Base-by-base conservation (phyloP, 1,140 invertebrate genomes). In the Vanessa atalanta region DNA sequence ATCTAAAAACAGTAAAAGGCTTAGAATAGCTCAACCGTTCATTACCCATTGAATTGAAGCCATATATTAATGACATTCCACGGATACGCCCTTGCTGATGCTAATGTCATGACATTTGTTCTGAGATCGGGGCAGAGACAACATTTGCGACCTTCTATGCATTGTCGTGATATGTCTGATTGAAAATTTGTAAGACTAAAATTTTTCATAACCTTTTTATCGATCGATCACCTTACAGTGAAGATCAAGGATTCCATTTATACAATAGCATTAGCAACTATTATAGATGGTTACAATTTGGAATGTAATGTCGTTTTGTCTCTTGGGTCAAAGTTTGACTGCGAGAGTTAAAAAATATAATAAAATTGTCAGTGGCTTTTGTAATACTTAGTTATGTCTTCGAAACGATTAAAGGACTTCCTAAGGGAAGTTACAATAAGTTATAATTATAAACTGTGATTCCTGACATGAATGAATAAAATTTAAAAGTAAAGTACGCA, bases 51-150 rank as follows among this genome's bases (percentile, higher is more conserved):
- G 67, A 23, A 43, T 61, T 31, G 53, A 66, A 60, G 71, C 47
- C n/a, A 47, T 48, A 68, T 64, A 68, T 69, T 68, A 68, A 68
- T 26, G 57, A 37, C 65, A 68, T 73, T 16, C 65, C 57, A 68
- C 65, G 61, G 78, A 31, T 74, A 75, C 82, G 83, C 85, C 83
- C 85, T 86, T 86, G 85, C 75, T 51, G 66, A 65, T 63, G 75
- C 70, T 76, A 85, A 84, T 81, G 82, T 75, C 82, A 77, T 84
- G 85, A 84, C 85, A 87, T 87, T 85, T 85, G 80, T 74, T 64
- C 67, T 57, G 71, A 76, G 70, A 71, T 65, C 65, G 72, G 66
- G 23, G 53, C 65, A 60, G 61, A 77, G 74, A 68, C 72, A 78
- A 73, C 69, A 75, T 76, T 67, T 76, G 53, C 79, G 79, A 81